Conservation (phyloP, 1,140 invertebrate genomes). For the Protaetia brevitarsis region DNA sequence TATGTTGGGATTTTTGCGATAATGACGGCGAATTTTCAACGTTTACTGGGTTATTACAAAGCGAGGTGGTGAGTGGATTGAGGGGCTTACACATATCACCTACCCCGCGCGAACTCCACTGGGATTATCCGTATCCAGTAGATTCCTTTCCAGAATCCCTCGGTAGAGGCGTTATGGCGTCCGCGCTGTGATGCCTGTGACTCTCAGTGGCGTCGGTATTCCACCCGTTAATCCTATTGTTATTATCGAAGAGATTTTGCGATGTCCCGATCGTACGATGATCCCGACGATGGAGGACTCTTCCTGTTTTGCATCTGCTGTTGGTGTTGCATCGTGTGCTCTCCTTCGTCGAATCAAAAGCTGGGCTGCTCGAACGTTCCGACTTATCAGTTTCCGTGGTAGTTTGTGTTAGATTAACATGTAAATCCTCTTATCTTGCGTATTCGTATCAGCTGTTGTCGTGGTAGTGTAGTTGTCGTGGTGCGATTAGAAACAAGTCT, state of each 20-base stretch:
- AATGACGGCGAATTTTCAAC: conserved; percentile 29
- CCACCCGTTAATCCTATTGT: conserved; percentile 58
- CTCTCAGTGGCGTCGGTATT: conserved; percentile 52
- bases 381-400: conserved; percentile 61
- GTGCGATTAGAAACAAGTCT: conserved; percentile 60
- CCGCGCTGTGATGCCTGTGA: conserved; percentile 45
- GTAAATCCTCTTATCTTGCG: conserved; percentile 28
- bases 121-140: conserved; percentile 59
- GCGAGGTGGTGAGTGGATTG: conserved; percentile 19
- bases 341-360: conserved; percentile 93
- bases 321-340: conserved; percentile 51
- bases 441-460: conserved; percentile 46
- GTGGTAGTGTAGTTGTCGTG: conserved; percentile 59
- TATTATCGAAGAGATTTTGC: conserved; percentile 54
- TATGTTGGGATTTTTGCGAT: conserved; percentile 46
- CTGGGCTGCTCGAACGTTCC: conserved; percentile 90
- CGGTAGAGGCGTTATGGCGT: conserved; percentile 54
- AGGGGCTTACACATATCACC: conserved; percentile 34
- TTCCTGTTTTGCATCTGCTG: conserved; percentile 47
- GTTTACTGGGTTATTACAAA: not conserved
- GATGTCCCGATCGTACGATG: conserved; percentile 58
- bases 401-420: conserved; percentile 43
- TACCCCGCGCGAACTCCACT: conserved; percentile 39
- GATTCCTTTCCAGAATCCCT: conserved; percentile 65
- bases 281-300: conserved; percentile 61